Evolutionary conservation across 2,113 vertebrate genomes (phyloP).

Genomic region (Galeopterus variegatus): DNA sequence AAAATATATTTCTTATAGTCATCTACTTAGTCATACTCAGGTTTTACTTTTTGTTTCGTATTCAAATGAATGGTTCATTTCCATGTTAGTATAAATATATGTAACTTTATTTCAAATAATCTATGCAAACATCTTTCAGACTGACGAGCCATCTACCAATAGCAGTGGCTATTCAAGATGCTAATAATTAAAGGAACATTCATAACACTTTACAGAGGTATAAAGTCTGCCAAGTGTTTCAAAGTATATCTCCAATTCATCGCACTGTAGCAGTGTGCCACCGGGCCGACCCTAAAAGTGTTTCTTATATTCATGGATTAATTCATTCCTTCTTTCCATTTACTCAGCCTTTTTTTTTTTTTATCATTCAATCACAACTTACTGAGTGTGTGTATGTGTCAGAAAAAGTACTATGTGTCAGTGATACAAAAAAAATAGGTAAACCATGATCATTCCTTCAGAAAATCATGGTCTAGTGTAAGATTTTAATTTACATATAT

Average conservation of each 20-base stretch:
- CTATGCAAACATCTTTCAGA: background rate
- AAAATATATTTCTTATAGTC: background rate
- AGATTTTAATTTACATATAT: background rate
- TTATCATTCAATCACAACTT: background rate
- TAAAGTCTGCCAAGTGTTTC: background rate
- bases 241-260: background rate
- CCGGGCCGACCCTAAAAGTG: too few species aligned
- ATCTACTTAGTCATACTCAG: background rate
- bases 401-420: background rate
- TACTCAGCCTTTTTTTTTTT: background rate
- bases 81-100: background rate
- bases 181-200: background rate
- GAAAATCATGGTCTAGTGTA: background rate
- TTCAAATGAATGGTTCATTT: background rate
- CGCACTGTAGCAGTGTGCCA: too few species aligned
- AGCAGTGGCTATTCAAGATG: background rate
- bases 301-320: background rate
- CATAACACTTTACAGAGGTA: background rate
- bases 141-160: background rate
- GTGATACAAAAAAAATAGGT: slow-evolving; percentile 25
- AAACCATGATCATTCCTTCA: background rate
- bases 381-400: background rate
- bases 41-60: background rate
- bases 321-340: background rate
- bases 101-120: slow-evolving; percentile 12